Conservation (phyloP, 1,140 invertebrate genomes). For the Kradibia gibbosae region DNA sequence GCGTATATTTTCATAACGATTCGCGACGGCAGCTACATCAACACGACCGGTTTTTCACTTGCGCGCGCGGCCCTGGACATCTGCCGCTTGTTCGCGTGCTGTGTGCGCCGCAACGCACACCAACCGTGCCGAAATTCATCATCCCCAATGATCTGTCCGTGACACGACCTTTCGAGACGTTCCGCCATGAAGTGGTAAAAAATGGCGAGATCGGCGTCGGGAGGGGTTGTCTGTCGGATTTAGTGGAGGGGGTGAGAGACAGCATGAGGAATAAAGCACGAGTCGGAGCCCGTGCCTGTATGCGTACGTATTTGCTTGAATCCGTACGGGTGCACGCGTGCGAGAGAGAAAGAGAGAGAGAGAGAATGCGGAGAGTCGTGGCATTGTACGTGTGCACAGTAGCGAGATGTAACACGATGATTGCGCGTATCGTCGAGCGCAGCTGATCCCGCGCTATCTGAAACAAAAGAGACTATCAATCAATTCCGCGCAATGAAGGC, state of each 20-base stretch:
- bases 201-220: neutral
- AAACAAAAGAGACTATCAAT: constrained; percentile 69
- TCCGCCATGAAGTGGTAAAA: constrained; percentile 9
- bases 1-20: constrained; percentile 73
- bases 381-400: neutral
- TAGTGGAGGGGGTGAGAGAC: too few species aligned
- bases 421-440: constrained; percentile 1
- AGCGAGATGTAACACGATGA: constrained; percentile 9
- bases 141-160: constrained; percentile 44
- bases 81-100: constrained; percentile 62
- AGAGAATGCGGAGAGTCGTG: neutral
- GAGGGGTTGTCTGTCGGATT: neutral
- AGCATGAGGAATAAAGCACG: too few species aligned
- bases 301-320: too few species aligned
- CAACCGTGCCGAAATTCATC: constrained; percentile 39
- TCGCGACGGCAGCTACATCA: constrained; percentile 72
- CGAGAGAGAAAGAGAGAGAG: too few species aligned
- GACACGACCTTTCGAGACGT: constrained; percentile 41
- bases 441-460: constrained; percentile 42
- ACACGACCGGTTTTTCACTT: constrained; percentile 72
- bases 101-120: neutral
- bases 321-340: too few species aligned
- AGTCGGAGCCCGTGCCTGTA: too few species aligned
- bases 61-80: constrained; percentile 67
- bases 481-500: constrained; percentile 70